A percentile compares a stretch with the other conserved stretches of the same genome.
phyloP scores from a whole-genome alignment of 2,113 vertebrate species.

The Pelecanoides urinatrix region DNA sequence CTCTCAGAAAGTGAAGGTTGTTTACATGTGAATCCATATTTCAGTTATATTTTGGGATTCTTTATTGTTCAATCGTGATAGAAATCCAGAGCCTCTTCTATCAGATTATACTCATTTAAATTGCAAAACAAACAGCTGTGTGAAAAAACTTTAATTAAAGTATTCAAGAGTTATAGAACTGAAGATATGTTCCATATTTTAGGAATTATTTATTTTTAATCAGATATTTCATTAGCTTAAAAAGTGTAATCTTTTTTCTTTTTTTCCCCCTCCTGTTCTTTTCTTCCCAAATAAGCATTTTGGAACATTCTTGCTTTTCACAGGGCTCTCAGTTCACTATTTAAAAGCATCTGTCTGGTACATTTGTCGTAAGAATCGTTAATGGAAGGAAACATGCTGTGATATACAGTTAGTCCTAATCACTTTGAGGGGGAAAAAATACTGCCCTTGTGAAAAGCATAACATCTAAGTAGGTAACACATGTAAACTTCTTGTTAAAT shows the following conservation, averaged over 20 bases:
- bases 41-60: background rate
- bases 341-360: background rate
- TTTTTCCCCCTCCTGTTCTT: background rate
- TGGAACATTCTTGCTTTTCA: background rate
- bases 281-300: background rate
- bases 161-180: background rate
- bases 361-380: background rate
- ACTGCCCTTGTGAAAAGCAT: background rate
- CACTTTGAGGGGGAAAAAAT: background rate
- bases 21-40: accelerated
- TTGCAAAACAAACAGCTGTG: background rate
- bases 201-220: background rate
- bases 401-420: background rate
- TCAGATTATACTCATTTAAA: background rate
- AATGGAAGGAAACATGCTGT: background rate
- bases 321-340: background rate
- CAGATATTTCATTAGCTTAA: background rate
- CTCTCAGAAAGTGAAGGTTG: no score
- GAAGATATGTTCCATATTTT: background rate
- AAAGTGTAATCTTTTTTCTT: no score
- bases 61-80: background rate
- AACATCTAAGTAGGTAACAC: background rate
- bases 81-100: background rate
- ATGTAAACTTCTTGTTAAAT: background rate
- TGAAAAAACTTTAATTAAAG: background rate